Evolutionary conservation across 2,888 invertebrate species (phyloP).

Genomic region (Poecilobothrus nobilitatus): DNA sequence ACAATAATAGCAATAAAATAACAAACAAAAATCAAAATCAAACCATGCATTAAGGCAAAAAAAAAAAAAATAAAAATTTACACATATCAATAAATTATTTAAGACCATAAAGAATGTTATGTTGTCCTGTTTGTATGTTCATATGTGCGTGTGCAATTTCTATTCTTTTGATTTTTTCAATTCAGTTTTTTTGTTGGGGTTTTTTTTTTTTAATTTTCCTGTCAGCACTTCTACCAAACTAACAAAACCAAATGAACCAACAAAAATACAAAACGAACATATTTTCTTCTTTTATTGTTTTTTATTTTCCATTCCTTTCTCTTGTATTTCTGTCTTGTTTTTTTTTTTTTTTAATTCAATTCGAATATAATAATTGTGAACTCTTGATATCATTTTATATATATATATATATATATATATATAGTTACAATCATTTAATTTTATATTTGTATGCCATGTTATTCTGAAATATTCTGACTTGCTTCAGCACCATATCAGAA

Average conservation of each 20-base stretch:
- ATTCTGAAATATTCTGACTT: no score
- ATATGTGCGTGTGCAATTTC: no score
- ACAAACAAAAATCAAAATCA: neutral
- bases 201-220: neutral
- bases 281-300: neutral
- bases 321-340: neutral
- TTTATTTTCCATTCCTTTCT: neutral
- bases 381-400: no score
- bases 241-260: neutral
- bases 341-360: neutral
- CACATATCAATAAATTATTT: neutral
- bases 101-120: no score
- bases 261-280: neutral
- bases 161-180: no score
- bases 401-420: no score
- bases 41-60: neutral
- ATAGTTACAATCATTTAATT: neutral
- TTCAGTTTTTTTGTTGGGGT: neutral
- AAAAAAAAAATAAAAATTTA: neutral
- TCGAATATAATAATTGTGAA: no score
- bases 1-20: neutral
- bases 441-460: no score
- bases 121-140: no score
- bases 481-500: no score
- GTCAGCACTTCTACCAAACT: slow-evolving; percentile 4